Percentiles rank a stretch among this genome's conserved stretches.
These are phyloP conservation scores for Thalassarche chlororhynchos DNA, from an alignment of 2,113 vertebrate species.

Conservation along the genomic window DNA sequence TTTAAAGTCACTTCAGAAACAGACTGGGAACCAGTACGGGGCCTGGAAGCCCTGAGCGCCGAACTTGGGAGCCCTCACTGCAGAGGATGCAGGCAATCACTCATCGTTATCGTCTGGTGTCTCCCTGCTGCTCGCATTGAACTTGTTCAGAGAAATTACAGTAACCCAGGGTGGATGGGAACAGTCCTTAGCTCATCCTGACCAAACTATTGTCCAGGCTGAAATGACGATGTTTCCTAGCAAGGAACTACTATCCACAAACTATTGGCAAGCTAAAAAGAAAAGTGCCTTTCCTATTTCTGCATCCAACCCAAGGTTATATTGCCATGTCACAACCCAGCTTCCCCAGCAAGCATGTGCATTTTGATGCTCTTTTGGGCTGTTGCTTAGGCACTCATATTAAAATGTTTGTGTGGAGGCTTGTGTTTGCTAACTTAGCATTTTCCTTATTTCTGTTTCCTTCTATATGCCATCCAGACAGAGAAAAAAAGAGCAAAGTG, in stretches of 20 bases:
- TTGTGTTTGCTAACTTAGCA: not conserved
- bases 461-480: not conserved
- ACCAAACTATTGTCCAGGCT: not conserved
- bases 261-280: not conserved
- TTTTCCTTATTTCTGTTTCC: not conserved
- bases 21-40: not conserved
- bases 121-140: not conserved
- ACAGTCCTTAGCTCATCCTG: not conserved
- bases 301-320: not conserved
- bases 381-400: not conserved
- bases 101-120: accelerated
- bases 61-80: not conserved
- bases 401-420: not conserved
- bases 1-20: not conserved
- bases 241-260: not conserved
- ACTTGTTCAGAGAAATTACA: not conserved
- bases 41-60: accelerated
- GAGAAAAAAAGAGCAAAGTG: not conserved
- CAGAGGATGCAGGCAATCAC: not conserved
- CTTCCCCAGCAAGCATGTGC: not conserved
- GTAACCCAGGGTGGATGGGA: not conserved
- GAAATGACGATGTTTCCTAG: not conserved
- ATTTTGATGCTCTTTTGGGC: not conserved
- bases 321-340: not conserved
- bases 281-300: not conserved